Percentiles rank a stretch among this genome's conserved stretches.
These are phyloP conservation scores for Eudyptes chrysolophus DNA, from an alignment of 2,113 vertebrate species.

Conservation along the genomic window DNA sequence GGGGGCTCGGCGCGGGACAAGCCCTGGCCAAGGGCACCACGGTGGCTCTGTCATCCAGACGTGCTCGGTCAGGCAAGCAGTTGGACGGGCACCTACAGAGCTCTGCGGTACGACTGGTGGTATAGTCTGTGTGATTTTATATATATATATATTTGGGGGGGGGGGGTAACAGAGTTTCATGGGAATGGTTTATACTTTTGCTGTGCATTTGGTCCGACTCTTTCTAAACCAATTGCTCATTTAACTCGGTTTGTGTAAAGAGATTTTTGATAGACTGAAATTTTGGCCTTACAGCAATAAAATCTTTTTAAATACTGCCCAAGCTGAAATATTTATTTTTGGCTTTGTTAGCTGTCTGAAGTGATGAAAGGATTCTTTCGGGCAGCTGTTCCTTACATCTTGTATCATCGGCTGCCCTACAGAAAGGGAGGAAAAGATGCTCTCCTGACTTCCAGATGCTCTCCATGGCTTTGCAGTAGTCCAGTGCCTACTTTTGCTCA, in stretches of 20 bases:
- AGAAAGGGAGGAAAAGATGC: neutral
- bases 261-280: neutral
- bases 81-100: neutral
- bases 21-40: neutral
- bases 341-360: conserved; percentile 8
- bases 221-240: neutral
- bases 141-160: neutral
- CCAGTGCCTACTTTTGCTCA: neutral
- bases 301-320: neutral
- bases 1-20: neutral
- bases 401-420: neutral
- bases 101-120: neutral
- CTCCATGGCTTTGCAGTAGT: neutral
- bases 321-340: neutral
- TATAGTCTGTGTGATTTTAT: rapidly evolving
- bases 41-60: neutral
- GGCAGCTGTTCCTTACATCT: neutral
- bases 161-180: neutral
- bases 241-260: neutral
- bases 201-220: neutral
- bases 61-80: neutral
- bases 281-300: neutral
- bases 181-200: neutral
- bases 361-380: neutral
- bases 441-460: neutral